These are phyloP conservation scores for Eudorcas thomsonii DNA, from an alignment of 2,113 vertebrate species.

Conservation along the genomic window DNA sequence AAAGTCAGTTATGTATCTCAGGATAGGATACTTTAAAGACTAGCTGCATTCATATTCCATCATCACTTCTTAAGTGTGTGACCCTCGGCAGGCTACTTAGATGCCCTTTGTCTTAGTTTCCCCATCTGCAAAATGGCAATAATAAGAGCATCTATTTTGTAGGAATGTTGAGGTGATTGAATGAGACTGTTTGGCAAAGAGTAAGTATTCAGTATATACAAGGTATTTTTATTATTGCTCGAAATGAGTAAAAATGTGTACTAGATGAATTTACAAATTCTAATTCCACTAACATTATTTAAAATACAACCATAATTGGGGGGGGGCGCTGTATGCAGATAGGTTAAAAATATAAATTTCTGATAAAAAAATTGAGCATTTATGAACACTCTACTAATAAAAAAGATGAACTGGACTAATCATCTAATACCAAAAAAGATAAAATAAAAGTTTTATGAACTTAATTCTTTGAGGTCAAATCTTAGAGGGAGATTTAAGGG, in stretches of 20 bases:
- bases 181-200: not conserved
- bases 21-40: not conserved
- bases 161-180: not conserved
- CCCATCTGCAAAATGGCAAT: not conserved
- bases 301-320: not conserved
- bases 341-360: not conserved
- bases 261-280: conserved; percentile 6
- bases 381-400: not conserved
- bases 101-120: not conserved
- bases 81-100: not conserved
- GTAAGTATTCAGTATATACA: not conserved
- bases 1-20: not conserved
- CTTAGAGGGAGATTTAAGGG: not conserved
- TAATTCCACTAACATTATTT: not conserved
- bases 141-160: not conserved
- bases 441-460: conserved; percentile 12
- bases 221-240: not conserved
- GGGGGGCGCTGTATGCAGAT: not conserved
- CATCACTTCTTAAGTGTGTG: not conserved
- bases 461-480: not conserved
- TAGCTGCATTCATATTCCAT: not conserved
- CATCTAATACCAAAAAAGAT: not conserved
- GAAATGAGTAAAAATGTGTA: not conserved
- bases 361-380: not conserved
- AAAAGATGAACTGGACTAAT: not conserved